phyloP scores from a whole-genome alignment of 1,140 invertebrate species.

The Cherax destructor region DNA sequence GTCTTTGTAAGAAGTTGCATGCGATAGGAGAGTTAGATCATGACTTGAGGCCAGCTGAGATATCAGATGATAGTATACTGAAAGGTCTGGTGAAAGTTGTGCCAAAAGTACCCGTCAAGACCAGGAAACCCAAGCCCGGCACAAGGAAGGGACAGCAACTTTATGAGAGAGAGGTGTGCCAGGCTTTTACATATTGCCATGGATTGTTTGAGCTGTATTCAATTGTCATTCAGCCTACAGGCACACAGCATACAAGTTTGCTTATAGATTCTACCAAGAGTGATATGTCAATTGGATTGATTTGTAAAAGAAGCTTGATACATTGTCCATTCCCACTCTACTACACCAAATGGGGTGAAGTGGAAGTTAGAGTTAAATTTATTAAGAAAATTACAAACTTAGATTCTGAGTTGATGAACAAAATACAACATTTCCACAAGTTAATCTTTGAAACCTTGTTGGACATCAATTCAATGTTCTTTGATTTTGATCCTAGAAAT shows the following conservation, averaged over 20 bases:
- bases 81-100: conserved; percentile 39
- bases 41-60: conserved; percentile 30
- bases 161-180: conserved; percentile 51
- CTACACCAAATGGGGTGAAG: conserved; percentile 62
- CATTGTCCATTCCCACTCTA: conserved; percentile 60
- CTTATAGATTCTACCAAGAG: conserved; percentile 19
- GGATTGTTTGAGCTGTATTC: conserved; percentile 14
- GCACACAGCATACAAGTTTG: not conserved
- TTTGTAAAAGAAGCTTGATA: conserved; percentile 20
- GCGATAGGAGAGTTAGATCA: conserved; percentile 57
- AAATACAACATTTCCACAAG: conserved; percentile 62
- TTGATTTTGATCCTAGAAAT: conserved; percentile 16
- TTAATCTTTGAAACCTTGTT: conserved; percentile 62
- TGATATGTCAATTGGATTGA: conserved; percentile 17
- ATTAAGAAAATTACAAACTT: not conserved
- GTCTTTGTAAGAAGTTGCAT: conserved; percentile 57
- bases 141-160: conserved; percentile 64
- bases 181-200: conserved; percentile 18
- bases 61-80: conserved; percentile 19
- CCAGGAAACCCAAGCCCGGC: conserved; percentile 20
- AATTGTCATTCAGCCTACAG: conserved; percentile 11
- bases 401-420: not conserved
- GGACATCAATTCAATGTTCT: conserved; percentile 9
- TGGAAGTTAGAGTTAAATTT: conserved; percentile 33
- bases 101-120: not conserved